phyloP scores from a whole-genome alignment of 2,113 vertebrate genomes.

The Puffinus mauretanicus region DNA sequence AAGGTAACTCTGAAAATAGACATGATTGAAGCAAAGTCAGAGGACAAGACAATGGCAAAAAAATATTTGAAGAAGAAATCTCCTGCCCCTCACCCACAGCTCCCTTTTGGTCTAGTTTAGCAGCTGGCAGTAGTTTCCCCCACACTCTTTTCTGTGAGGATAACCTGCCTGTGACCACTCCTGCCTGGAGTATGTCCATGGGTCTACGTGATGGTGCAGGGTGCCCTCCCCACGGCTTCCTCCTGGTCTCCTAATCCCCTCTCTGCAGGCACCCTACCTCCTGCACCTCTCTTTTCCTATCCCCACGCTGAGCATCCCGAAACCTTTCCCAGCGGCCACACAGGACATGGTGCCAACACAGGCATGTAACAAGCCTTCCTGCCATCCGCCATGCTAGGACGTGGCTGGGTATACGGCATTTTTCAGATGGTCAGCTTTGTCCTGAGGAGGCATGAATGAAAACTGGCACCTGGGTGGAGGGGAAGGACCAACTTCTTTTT shows the following conservation, averaged over 20 bases:
- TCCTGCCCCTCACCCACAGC: not conserved
- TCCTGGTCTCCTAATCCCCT: not conserved
- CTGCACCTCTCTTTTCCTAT: not conserved
- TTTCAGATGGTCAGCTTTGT: not conserved
- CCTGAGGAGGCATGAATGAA: not conserved
- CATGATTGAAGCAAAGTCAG: not conserved
- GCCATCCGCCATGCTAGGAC: rapidly evolving
- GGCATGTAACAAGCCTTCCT: not conserved
- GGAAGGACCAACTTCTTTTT: not conserved
- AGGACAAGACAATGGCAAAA: not conserved
- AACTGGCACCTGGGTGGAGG: not conserved
- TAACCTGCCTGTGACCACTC: not conserved
- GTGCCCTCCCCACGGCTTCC: not conserved
- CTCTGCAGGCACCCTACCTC: not conserved
- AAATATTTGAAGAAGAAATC: not conserved
- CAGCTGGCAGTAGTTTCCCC: not conserved
- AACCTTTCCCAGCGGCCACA: not conserved
- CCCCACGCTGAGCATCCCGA: not conserved
- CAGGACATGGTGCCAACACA: not conserved
- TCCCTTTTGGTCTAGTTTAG: not conserved
- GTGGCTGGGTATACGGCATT: not conserved
- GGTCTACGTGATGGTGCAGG: not conserved
- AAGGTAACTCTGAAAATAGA: not conserved
- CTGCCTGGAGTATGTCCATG: not conserved
- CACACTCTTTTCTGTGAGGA: no score